These are phyloP conservation scores for Leptinotarsa peninsularis DNA, from an alignment of 2,888 invertebrate genomes.

Conservation along the genomic window DNA sequence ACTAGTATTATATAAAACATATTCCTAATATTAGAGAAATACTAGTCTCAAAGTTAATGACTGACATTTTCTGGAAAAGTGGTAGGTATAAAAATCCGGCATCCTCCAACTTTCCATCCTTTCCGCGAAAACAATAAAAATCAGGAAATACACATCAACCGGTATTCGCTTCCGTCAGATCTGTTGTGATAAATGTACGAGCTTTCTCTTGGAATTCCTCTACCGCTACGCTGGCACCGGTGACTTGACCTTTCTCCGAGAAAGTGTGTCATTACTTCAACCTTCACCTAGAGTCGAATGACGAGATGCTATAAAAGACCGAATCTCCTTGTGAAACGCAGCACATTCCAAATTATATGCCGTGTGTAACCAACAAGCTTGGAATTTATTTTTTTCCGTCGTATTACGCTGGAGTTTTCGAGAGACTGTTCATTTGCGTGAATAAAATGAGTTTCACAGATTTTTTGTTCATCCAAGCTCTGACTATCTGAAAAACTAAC, in stretches of 20 bases:
- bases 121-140: constrained; percentile 4
- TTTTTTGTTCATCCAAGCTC: no score
- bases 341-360: background rate
- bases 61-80: no score
- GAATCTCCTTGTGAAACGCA: constrained; percentile 1
- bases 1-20: no score
- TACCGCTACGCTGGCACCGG: constrained; percentile 36
- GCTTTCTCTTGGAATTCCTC: constrained; percentile 64
- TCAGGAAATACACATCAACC: constrained; percentile 2
- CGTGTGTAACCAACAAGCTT: background rate
- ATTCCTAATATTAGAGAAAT: no score
- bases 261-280: constrained; percentile 66
- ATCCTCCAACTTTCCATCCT: constrained; percentile 7
- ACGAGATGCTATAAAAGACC: constrained; percentile 18
- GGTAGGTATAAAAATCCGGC: background rate
- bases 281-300: constrained; percentile 61
- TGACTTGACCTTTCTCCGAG: constrained; percentile 64
- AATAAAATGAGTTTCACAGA: no score
- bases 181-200: background rate
- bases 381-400: background rate
- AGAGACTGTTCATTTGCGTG: no score
- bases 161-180: constrained; percentile 3
- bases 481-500: no score
- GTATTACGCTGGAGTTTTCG: no score
- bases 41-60: no score